Conservation (phyloP, 2,113 vertebrate genomes). For the Neomonachus schauinslandi region DNA sequence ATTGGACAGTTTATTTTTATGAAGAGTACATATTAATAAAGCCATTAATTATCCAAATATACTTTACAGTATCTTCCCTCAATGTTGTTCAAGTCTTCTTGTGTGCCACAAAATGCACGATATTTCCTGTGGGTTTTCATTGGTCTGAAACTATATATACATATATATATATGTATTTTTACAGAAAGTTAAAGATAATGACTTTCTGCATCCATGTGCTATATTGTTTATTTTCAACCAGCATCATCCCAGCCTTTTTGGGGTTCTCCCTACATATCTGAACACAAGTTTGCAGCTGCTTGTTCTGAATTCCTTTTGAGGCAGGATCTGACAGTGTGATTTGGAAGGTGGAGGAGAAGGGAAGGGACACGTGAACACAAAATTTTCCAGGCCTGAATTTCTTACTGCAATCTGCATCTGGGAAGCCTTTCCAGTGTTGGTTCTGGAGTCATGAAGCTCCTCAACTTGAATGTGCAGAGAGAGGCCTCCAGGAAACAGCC, state of each 20-base stretch:
- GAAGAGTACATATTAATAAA: not conserved
- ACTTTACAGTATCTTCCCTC: not conserved
- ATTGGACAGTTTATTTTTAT: not conserved
- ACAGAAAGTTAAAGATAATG: too few relatives aligned
- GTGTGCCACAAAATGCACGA: not conserved
- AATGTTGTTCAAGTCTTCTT: not conserved
- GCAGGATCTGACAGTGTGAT: not conserved
- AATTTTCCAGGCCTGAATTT: not conserved
- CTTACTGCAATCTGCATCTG: not conserved
- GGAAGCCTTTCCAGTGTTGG: not conserved
- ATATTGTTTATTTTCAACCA: not conserved
- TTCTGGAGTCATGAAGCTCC: not conserved
- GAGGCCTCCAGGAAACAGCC: not conserved
- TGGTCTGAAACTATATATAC: not conserved
- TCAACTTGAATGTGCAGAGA: not conserved
- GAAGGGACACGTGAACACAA: not conserved
- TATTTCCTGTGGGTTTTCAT: not conserved
- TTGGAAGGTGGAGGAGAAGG: not conserved
- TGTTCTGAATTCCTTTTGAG: not conserved
- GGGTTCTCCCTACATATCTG: not conserved
- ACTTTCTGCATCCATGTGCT: not conserved
- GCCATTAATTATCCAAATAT: not conserved
- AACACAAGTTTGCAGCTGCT: not conserved
- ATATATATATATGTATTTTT: not conserved
- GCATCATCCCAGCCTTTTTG: not conserved